Evolutionary conservation across 2,888 invertebrate genomes (phyloP), one percentile per base, ranked within the genome.

Genomic region (Tricholauxania praeusta): DNA sequence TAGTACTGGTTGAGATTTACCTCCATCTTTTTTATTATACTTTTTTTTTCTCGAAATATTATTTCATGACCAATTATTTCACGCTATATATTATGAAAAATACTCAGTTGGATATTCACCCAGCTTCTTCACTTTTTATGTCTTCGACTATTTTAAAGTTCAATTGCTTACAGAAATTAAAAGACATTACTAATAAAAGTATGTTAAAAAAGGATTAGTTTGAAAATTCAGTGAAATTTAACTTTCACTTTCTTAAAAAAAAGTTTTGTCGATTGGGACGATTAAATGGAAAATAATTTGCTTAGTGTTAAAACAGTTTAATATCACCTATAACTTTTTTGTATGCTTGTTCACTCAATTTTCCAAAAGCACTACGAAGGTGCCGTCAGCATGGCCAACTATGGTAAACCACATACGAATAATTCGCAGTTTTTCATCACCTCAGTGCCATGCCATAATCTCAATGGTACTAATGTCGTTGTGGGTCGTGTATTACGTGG

Each of bases 391-490:
- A 94, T 94, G 93, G 92, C 93, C 80, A 98, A 93, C 88, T 92
- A 89, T 85, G 97, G 92, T 68, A 85, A 86, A 79, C 91, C 91
- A 15, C 90, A 98, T 85, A 94, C 96, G 12, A 98, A 98, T 86
- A 95, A 94, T 77, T 98, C 98, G 0, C 99, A 99, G 88, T 99
- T 99, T 88, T 96, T 97, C 84, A 94, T 98, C 73, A 94, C 95
- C 1, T 91, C 92, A 0, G 92, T 91, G 1, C 90, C 91, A 2
- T 94, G 94, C 81, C 88, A 90, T 1, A 96, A 96, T 83, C 88
- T 96, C 62, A 93, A 96, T 85, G 92, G 91, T 7, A 92, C 90
- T 17, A 95, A 96, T 85, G 95, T 96, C 3, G 94, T 92, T 32
- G 94, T 95, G 82, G 96, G 96, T 0, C 90, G 89, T 76, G 94